phyloP scores from a whole-genome alignment of 1,140 invertebrate species.

The Saccostrea echinata region DNA sequence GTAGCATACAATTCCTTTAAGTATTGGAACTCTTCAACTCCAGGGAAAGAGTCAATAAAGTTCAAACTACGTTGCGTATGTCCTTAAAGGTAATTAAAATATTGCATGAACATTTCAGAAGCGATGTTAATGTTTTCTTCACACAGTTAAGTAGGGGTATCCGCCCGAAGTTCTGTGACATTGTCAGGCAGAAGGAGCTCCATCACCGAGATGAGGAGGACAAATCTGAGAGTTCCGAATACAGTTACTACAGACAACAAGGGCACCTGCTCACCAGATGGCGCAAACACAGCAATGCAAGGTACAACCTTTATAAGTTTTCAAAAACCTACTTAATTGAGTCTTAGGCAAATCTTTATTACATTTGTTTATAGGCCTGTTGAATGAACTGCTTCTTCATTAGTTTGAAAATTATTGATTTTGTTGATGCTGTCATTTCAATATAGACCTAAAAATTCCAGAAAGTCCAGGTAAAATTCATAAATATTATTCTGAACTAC shows the following conservation, averaged over 20 bases:
- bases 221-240: constrained; percentile 44
- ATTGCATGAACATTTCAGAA: no score
- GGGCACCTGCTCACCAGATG: constrained; percentile 47
- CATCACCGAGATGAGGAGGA: constrained; percentile 45
- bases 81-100: no score
- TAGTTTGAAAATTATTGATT: background rate
- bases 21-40: no score
- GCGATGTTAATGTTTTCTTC: background rate
- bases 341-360: background rate
- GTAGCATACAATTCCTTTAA: no score
- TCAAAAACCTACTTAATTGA: background rate
- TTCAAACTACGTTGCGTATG: no score
- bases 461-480: constrained; percentile 11
- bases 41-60: no score
- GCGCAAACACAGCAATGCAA: constrained; percentile 53
- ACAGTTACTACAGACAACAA: constrained; percentile 46
- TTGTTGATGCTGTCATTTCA: background rate
- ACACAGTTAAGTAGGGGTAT: constrained; percentile 26
- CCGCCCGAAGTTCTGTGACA: constrained; percentile 53
- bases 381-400: background rate
- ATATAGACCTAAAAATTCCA: constrained; percentile 32
- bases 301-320: constrained; percentile 18
- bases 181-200: constrained; percentile 49
- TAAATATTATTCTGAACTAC: background rate
- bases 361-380: background rate